These are phyloP conservation scores for Esperia sulphurella DNA, from an alignment of 2,888 invertebrate species.

Conservation along the genomic window DNA sequence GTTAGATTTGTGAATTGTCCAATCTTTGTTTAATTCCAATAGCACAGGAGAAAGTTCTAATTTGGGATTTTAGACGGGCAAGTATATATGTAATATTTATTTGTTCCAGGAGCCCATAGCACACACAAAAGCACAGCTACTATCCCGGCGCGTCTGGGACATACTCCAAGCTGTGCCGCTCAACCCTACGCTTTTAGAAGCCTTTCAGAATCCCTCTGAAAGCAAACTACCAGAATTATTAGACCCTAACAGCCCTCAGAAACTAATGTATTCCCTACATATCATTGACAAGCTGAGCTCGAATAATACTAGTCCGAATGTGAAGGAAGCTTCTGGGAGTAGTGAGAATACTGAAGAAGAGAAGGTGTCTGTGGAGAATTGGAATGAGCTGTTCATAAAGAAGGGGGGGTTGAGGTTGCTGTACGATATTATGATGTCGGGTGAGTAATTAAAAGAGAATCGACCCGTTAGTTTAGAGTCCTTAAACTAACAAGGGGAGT, in stretches of 20 bases:
- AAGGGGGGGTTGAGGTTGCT: conserved; percentile 92
- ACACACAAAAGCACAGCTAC: conserved; percentile 92
- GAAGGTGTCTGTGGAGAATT: conserved; percentile 63
- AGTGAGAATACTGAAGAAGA: conserved; percentile 57
- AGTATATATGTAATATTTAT: conserved; percentile 1
- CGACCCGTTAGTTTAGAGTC: no score
- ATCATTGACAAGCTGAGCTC: conserved; percentile 83
- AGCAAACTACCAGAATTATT: conserved; percentile 86
- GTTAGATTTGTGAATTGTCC: no score
- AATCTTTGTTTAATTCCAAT: no score
- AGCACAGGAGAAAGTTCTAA: no score
- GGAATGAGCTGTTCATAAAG: conserved; percentile 90
- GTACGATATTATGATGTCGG: conserved; percentile 95
- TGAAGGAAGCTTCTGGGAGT: conserved; percentile 40
- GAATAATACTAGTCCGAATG: conserved; percentile 43
- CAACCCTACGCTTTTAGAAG: conserved; percentile 90
- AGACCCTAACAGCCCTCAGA: conserved; percentile 94
- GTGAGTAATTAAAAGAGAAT: no score
- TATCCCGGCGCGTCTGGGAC: conserved; percentile 96
- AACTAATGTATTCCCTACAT: conserved; percentile 96
- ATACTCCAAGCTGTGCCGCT: conserved; percentile 94
- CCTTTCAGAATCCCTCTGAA: conserved; percentile 87
- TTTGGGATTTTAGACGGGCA: neutral
- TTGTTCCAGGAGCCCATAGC: conserved; percentile 81
- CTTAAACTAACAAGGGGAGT: no score